These are phyloP conservation scores for Echeneis naucrates DNA, from an alignment of 2,797 vertebrate species.

Conservation along the genomic window DNA sequence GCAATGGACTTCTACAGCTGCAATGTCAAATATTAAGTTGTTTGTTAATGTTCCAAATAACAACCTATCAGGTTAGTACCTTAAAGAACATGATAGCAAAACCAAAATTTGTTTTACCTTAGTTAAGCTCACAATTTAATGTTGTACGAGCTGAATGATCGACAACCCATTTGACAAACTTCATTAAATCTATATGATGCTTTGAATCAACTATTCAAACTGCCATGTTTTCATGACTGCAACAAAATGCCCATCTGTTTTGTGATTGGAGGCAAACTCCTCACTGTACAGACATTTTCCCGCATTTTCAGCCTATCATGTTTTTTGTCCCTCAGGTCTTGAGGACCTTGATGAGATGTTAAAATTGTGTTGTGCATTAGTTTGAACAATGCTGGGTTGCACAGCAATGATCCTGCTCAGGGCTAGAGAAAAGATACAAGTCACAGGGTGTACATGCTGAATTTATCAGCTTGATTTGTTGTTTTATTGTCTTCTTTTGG, in stretches of 20 bases:
- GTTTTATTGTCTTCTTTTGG: not conserved
- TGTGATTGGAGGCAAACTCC: constrained; percentile 26
- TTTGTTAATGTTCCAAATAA: not conserved
- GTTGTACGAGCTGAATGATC: not conserved
- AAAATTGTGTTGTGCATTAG: constrained; percentile 2
- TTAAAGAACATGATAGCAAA: not conserved
- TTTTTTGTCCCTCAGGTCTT: not conserved
- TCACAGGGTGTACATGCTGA: not conserved
- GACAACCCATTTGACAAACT: not conserved
- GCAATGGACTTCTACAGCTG: not conserved
- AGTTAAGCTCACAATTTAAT: not conserved
- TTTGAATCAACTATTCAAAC: constrained; percentile 24
- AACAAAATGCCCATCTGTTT: constrained; percentile 10
- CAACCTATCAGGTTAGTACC: too few relatives aligned
- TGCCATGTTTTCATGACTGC: constrained; percentile 27
- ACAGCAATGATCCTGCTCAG: not conserved
- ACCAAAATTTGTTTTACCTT: not conserved
- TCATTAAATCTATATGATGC: constrained; percentile 41
- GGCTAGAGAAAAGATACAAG: too few relatives aligned
- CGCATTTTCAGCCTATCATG: constrained; percentile 14
- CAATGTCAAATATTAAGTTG: not conserved
- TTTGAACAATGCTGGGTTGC: constrained; percentile 1
- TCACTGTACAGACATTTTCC: constrained; percentile 31
- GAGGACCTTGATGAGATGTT: not conserved
- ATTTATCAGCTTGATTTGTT: not conserved